These are phyloP conservation scores for Leptobrachium leishanense DNA, from an alignment of 2,113 vertebrate species.

Conservation along the genomic window DNA sequence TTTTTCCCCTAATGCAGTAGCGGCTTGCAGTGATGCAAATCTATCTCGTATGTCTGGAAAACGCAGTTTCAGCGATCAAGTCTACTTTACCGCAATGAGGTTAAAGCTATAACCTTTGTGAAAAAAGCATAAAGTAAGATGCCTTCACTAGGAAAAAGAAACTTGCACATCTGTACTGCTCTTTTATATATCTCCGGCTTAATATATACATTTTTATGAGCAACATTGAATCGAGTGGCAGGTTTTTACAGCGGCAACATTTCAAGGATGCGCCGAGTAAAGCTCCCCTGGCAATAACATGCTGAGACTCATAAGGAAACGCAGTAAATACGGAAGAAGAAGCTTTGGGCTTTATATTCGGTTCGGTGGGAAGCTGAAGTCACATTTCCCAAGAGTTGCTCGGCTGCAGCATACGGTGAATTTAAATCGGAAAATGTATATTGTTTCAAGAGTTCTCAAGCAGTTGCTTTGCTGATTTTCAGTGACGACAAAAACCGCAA, in stretches of 20 bases:
- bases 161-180: neutral
- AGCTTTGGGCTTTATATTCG: neutral
- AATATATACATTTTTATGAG: neutral
- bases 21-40: too few species aligned
- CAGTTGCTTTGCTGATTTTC: too few species aligned
- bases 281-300: neutral
- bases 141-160: neutral
- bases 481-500: too few species aligned
- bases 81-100: slow-evolving; percentile 3
- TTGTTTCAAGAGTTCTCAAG: too few species aligned
- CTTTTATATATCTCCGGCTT: neutral
- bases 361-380: neutral
- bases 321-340: neutral
- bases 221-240: neutral
- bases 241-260: neutral
- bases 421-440: too few species aligned
- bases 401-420: neutral
- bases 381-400: neutral
- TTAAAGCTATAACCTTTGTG: neutral
- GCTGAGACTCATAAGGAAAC: neutral
- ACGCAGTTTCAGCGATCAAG: too few species aligned
- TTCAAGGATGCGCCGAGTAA: neutral
- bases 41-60: too few species aligned
- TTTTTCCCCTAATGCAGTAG: too few species aligned
- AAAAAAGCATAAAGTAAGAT: neutral